Base-by-base conservation (phyloP, 2,113 vertebrate genomes). In the Myotis brandtii region DNA sequence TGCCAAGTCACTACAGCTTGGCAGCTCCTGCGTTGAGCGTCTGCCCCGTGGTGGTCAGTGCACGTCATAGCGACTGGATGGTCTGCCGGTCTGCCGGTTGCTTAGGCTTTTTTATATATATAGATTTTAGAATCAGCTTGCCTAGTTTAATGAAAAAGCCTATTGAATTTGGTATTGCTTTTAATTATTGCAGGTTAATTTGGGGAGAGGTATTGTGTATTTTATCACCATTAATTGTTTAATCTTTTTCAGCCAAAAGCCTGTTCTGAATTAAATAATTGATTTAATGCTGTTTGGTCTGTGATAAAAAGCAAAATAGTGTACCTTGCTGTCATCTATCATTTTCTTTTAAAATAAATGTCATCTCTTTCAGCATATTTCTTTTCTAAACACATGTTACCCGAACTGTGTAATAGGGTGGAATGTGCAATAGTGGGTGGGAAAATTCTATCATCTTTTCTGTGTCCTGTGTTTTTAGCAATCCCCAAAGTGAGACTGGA, bases 401-500 rank as follows among this genome's bases (percentile, higher is more conserved):
- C 32, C 92, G 69, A 95, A 43, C 70, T 76, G 11, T 84, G 46
- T 12, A 62, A 93, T 88, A 21, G 66, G 52, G 6, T 52, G 46
- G 25, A n/a, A 21, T 50, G 6, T 87, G 25, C 66, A 54, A 0
- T 66, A 67, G 48, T 23, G 34, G 50, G 2, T 91, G 12, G 46
- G 56, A 67, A 96, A 95, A 85, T 64, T 66, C 30, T 93, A 0
- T 90, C 25, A 69, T 94, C 40, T 87, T 59, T 85, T 89, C 52
- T 95, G 20, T 97, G 79, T 87, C 46, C 95, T 92, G 32, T 96
- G 23, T 94, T 97, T 97, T 80, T 76, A 99, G 99, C 99, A 25
- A 99, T 99, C 91, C 99, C 99, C 64, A 99, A 98, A 81, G 98
- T 99, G 93, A 99, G 99, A 2, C 88, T 99, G 97, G 99, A 99